These are phyloP conservation scores for Tapera naevia DNA, from an alignment of 2,797 vertebrate species.

Conservation along the genomic window DNA sequence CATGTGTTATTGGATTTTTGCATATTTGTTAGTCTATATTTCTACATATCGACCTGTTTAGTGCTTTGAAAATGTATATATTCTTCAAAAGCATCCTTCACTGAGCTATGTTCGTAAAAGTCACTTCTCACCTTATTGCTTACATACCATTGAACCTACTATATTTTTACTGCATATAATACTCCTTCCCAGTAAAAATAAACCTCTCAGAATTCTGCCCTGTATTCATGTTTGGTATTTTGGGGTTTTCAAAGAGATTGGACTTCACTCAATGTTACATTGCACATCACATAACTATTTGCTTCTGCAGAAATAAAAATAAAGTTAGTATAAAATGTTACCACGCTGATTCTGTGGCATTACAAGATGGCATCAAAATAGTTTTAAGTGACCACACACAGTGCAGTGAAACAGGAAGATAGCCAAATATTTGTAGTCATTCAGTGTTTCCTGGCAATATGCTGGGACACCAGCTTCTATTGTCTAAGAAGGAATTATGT, in stretches of 20 bases:
- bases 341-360: neutral
- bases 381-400: conserved; percentile 24
- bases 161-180: neutral
- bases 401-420: neutral
- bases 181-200: neutral
- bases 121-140: neutral
- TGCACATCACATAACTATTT: neutral
- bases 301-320: neutral
- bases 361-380: neutral
- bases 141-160: accelerated
- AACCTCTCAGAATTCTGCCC: neutral
- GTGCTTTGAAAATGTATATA: neutral
- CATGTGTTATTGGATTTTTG: neutral
- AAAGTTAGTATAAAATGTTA: neutral
- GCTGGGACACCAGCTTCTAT: neutral
- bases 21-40: neutral
- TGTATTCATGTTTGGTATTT: neutral
- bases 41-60: neutral
- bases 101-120: neutral
- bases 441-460: neutral
- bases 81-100: neutral
- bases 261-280: neutral
- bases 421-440: neutral
- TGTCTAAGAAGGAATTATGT: conserved; percentile 11
- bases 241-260: neutral